Percentiles rank a stretch among this genome's conserved stretches.
Evolutionary conservation across 1,140 invertebrate species (phyloP).

Genomic region (Lamellibrachia luymesi): DNA sequence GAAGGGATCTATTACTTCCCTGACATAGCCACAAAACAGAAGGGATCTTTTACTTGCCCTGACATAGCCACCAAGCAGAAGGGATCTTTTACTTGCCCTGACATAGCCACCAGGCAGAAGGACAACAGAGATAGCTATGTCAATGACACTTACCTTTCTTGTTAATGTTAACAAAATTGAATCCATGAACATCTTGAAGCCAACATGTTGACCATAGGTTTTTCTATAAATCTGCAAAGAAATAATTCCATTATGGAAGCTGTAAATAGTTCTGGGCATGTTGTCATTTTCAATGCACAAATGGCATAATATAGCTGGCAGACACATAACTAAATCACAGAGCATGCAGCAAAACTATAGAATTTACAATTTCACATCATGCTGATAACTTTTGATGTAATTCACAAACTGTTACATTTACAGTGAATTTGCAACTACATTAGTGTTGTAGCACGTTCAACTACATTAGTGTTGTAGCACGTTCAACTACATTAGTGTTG

Average conservation of each 20-base stretch:
- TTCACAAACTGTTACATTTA: no score
- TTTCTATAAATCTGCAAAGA: constrained; percentile 72
- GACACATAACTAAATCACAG: no score
- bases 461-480: no score
- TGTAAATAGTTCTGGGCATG: background rate
- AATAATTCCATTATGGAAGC: background rate
- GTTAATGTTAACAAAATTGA: constrained; percentile 79
- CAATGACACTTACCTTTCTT: constrained; percentile 66
- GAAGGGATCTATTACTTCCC: background rate
- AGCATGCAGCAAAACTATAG: no score
- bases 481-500: no score
- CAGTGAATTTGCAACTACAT: no score
- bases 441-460: no score
- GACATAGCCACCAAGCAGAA: background rate
- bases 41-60: no score
- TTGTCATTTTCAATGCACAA: background rate
- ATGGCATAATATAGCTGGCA: background rate
- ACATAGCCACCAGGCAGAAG: background rate
- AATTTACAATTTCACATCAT: no score
- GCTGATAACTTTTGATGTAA: no score
- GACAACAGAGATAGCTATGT: background rate
- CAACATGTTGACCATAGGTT: constrained; percentile 92
- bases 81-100: background rate
- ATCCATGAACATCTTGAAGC: constrained; percentile 95
- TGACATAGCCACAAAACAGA: background rate